These are phyloP conservation scores for Cheilosia vernalis DNA, from an alignment of 2,888 invertebrate genomes.

Conservation along the genomic window DNA sequence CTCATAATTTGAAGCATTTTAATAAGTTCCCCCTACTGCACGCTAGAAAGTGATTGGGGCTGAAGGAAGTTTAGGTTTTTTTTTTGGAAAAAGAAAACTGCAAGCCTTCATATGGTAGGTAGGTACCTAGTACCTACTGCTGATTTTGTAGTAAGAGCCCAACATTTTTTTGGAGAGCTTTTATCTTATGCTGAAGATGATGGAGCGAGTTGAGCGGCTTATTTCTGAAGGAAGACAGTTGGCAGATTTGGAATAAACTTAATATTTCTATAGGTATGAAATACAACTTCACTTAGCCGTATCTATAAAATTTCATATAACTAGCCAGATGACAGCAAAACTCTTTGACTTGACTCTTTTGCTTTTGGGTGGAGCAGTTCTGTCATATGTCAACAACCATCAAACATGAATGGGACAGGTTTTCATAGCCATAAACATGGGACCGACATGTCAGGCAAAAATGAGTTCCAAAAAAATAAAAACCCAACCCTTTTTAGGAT, in stretches of 20 bases:
- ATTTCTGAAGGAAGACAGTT: too few relatives aligned
- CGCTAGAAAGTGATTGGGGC: neutral
- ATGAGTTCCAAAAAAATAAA: neutral
- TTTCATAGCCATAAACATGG: conserved; percentile 1
- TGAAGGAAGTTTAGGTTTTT: neutral
- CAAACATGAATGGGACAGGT: conserved; percentile 63
- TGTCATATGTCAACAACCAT: conserved; percentile 68
- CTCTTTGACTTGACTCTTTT: conserved; percentile 17
- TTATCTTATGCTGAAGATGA: too few relatives aligned
- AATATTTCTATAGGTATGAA: neutral
- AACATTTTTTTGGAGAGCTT: too few relatives aligned
- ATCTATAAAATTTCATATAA: conserved; percentile 18
- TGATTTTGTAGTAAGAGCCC: too few relatives aligned
- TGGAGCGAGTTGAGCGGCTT: too few relatives aligned
- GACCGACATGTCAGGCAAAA: conserved; percentile 1
- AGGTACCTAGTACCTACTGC: too few relatives aligned
- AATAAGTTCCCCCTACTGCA: too few relatives aligned
- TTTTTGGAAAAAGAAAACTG: neutral
- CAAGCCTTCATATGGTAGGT: too few relatives aligned
- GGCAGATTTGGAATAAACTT: too few relatives aligned
- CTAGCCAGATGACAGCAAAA: conserved; percentile 1
- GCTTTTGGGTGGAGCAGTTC: conserved; percentile 65
- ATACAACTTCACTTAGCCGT: neutral
- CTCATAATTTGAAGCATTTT: too few relatives aligned
- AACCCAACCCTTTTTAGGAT: conserved; percentile 30